Percentiles rank a stretch among this genome's conserved stretches.
phyloP scores from a whole-genome alignment of 2,888 invertebrate species.

The Catocala fraxini region DNA sequence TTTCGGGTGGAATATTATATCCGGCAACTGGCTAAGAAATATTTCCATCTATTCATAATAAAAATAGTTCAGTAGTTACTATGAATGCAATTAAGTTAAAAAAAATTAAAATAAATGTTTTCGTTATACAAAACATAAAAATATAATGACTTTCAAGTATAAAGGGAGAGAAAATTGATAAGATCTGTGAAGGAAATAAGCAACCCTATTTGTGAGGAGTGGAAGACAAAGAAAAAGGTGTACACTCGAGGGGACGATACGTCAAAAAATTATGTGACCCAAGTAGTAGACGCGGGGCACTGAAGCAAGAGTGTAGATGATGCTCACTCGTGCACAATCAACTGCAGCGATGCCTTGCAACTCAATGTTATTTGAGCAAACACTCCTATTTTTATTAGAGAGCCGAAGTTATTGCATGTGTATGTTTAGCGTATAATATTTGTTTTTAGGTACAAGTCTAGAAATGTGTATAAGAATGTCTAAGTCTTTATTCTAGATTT shows the following conservation, averaged over 20 bases:
- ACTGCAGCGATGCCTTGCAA: slow-evolving; percentile 34
- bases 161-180: slow-evolving; percentile 28
- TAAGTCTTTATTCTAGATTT: too few species aligned
- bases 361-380: slow-evolving; percentile 18
- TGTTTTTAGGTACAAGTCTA: too few species aligned
- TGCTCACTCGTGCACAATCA: slow-evolving; percentile 37
- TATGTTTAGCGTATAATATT: too few species aligned
- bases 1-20: not conserved
- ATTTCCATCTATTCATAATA: too few species aligned
- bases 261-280: slow-evolving; percentile 76
- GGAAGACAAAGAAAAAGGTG: slow-evolving; percentile 72
- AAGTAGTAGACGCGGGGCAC: slow-evolving; percentile 42
- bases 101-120: not conserved
- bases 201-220: slow-evolving; percentile 66
- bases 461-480: too few species aligned
- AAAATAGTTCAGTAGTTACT: too few species aligned
- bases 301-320: slow-evolving; percentile 22
- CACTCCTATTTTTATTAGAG: slow-evolving; percentile 8
- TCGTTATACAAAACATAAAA: not conserved
- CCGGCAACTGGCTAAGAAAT: too few species aligned
- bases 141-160: slow-evolving; percentile 14
- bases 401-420: too few species aligned
- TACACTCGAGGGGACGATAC: slow-evolving; percentile 70
- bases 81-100: not conserved
- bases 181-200: slow-evolving; percentile 49